Base-by-base conservation (phyloP, 2,113 vertebrate genomes). In the Platycercus adscitus region DNA sequence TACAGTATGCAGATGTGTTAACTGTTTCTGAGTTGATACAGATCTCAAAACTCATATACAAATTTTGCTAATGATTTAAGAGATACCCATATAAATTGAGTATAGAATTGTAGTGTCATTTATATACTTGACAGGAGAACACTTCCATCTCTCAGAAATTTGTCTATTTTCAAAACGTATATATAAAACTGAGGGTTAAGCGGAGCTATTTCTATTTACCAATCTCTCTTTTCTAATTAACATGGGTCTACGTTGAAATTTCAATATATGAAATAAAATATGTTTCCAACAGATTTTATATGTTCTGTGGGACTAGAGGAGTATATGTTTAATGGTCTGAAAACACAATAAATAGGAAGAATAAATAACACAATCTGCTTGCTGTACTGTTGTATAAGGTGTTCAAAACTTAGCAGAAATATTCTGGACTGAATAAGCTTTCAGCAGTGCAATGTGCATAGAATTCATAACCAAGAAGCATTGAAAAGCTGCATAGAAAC, bases 341-440 rank as follows among this genome's bases (percentile, higher is more conserved):
- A 86, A 85, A 2, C 10, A 81, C 25, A 77, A 69, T 61, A 83
- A 69, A 29, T 63, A 86, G 13, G 55, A 68, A 71, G 63, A 92
- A 82, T 69, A 95, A 95, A 89, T 86, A 90, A 80, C 70, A 56
- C 53, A 86, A 18, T 82, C 47, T 86, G 46, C 55, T 91, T 94
- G 69, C 49, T 21, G 70, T 86, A 53, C 53, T 82, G 8, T 64
- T 89, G 33, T 39, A 46, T 56, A 75, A 91, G 39, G 43, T 87
- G 25, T 80, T 95, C 49, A 88, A 84, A 82, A 81, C 33, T 77
- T 56, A 64, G 41, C 33, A 58, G 43, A 85, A 75, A 6, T 64
- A 43, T 60, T 88, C 72, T 13, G 77, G 28, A 56, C 44, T 68
- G 47, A 88, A 63, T 43, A 49, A 82, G 28, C 17, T 91, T 82